A percentile compares a stretch with the other conserved stretches of the same genome.
Evolutionary conservation across 2,888 invertebrate genomes (phyloP).

Genomic region (Mongoloraphidia duomilia): DNA sequence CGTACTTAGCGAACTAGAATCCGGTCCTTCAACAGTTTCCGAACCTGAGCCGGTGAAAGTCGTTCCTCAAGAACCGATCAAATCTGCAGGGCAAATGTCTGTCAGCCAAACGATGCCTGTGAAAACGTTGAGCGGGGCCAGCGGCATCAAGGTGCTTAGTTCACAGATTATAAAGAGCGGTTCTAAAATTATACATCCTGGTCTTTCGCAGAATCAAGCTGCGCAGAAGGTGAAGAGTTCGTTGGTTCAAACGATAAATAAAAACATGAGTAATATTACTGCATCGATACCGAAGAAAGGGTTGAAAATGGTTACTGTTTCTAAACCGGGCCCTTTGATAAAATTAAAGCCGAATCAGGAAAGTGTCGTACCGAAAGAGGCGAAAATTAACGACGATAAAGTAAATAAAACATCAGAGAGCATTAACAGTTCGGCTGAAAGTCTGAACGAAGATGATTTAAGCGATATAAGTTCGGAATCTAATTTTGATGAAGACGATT

Average conservation of each 20-base stretch:
- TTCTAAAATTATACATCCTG: neutral
- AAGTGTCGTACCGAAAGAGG: constrained; percentile 3
- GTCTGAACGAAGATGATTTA: constrained; percentile 30
- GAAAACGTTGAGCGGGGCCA: neutral
- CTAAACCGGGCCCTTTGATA: constrained; percentile 8
- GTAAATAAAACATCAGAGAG: constrained; percentile 6
- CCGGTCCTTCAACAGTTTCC: constrained; percentile 9
- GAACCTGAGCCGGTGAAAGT: neutral
- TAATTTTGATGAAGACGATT: constrained; percentile 24
- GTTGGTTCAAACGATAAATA: neutral
- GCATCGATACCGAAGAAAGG: neutral
- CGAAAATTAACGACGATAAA: constrained; percentile 12
- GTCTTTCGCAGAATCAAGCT: neutral
- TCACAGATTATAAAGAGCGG: too few relatives aligned
- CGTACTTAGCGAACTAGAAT: constrained; percentile 8
- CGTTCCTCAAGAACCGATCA: neutral
- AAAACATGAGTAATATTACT: neutral
- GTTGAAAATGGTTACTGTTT: constrained; percentile 3
- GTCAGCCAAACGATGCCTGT: neutral
- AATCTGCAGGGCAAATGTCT: neutral
- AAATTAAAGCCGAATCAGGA: too few relatives aligned
- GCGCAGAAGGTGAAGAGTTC: neutral
- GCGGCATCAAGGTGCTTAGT: too few relatives aligned
- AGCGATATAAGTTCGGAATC: constrained; percentile 40
- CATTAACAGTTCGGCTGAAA: constrained; percentile 8